Percentiles rank a stretch among this genome's conserved stretches.
phyloP scores from a whole-genome alignment of 2,888 invertebrate genomes.

The Adineta ricciae region DNA sequence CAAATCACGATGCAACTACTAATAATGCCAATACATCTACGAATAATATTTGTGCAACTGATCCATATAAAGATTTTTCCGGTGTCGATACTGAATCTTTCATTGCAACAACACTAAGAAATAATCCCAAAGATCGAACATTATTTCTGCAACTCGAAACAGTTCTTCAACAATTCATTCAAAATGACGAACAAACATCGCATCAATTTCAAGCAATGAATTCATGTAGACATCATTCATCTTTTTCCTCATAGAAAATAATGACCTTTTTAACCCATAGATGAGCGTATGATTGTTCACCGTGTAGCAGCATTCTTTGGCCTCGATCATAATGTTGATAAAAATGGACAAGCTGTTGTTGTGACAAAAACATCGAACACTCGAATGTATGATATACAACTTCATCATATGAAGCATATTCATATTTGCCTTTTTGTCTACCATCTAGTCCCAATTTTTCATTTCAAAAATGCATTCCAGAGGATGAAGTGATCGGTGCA shows the following conservation, averaged over 20 bases:
- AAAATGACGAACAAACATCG: conserved; percentile 61
- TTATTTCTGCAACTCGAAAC: conserved; percentile 76
- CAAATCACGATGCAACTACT: background rate
- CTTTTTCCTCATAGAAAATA: background rate
- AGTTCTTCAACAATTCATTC: conserved; percentile 70
- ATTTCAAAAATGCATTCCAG: conserved; percentile 20
- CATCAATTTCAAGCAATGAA: conserved; percentile 21
- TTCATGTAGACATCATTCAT: background rate
- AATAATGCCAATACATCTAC: background rate
- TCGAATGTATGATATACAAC: conserved; percentile 50
- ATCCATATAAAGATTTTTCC: conserved; percentile 58
- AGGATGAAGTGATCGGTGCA: background rate
- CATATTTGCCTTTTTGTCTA: background rate
- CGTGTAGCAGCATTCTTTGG: conserved; percentile 84
- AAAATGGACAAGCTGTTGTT: conserved; percentile 63
- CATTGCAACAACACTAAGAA: conserved; percentile 77
- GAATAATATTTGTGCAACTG: background rate
- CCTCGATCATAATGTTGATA: conserved; percentile 82
- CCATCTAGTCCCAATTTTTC: background rate
- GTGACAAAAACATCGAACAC: conserved; percentile 65
- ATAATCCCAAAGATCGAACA: conserved; percentile 74
- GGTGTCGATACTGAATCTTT: conserved; percentile 75
- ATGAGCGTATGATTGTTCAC: conserved; percentile 75
- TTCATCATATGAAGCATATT: too few species aligned
- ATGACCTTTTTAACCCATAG: background rate